Evolutionary conservation across 2,113 vertebrate species (phyloP).

Genomic region (Notothenia coriiceps): DNA sequence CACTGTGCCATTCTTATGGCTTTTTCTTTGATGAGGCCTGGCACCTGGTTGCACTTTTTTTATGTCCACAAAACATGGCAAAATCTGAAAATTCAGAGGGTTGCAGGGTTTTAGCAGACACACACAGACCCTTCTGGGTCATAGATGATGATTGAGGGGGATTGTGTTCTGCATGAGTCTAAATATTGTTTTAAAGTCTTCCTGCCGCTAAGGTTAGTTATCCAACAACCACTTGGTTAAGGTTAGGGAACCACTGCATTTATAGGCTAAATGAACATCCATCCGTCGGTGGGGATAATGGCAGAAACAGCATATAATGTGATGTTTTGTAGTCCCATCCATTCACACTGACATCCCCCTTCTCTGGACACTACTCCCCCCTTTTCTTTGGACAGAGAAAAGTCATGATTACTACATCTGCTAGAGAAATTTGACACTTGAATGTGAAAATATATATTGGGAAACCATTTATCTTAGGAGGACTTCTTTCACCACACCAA

Average conservation of each 20-base stretch:
- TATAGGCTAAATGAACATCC: background rate
- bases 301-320: no score
- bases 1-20: no score
- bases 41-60: no score
- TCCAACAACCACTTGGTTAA: background rate
- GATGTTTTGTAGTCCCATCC: background rate
- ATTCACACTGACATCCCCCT: background rate
- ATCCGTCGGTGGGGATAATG: no score
- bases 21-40: no score
- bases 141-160: no score
- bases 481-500: background rate
- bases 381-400: background rate
- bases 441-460: background rate
- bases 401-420: background rate
- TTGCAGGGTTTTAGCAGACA: no score
- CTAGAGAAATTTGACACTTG: background rate
- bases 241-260: background rate
- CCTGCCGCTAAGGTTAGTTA: background rate
- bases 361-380: background rate
- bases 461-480: constrained; percentile 5
- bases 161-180: no score
- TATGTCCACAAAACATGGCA: no score
- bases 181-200: no score
- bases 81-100: no score
- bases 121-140: no score